Conservation (phyloP, 2,113 vertebrate genomes). For the Manacus vitellinus region DNA sequence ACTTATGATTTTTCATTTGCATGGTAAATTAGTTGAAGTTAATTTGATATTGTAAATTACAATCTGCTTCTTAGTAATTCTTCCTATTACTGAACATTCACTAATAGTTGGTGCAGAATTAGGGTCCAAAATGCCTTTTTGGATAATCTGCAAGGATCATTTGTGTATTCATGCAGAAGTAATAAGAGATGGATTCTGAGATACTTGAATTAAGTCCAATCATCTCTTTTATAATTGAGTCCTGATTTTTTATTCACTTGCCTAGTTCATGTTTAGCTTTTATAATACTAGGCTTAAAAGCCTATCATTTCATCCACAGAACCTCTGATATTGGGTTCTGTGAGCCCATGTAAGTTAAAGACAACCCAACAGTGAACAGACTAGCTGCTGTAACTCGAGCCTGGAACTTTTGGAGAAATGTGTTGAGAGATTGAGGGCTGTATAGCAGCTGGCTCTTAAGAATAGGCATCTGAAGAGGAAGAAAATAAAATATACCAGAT, state of each 20-base stretch:
- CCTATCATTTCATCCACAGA: background rate
- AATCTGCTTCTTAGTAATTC: background rate
- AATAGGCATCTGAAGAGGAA: conserved; percentile 27
- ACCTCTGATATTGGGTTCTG: background rate
- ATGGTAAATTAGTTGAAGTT: background rate
- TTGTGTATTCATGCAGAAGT: background rate
- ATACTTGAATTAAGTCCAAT: background rate
- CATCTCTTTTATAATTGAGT: background rate
- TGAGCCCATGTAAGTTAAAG: background rate
- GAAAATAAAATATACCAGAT: conserved; percentile 65
- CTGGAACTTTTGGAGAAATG: background rate
- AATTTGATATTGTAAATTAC: background rate
- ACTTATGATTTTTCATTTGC: background rate
- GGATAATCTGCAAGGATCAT: background rate
- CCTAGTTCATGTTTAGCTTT: background rate
- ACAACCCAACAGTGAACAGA: background rate
- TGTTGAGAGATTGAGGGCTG: background rate
- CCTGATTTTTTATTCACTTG: background rate
- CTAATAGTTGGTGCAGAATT: background rate
- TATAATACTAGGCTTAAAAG: background rate
- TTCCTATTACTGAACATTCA: background rate
- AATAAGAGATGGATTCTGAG: background rate
- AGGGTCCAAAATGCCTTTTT: background rate
- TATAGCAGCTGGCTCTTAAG: conserved; percentile 40
- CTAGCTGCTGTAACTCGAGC: background rate